phyloP scores from a whole-genome alignment of 2,113 vertebrate species.

The Amia ocellicauda region DNA sequence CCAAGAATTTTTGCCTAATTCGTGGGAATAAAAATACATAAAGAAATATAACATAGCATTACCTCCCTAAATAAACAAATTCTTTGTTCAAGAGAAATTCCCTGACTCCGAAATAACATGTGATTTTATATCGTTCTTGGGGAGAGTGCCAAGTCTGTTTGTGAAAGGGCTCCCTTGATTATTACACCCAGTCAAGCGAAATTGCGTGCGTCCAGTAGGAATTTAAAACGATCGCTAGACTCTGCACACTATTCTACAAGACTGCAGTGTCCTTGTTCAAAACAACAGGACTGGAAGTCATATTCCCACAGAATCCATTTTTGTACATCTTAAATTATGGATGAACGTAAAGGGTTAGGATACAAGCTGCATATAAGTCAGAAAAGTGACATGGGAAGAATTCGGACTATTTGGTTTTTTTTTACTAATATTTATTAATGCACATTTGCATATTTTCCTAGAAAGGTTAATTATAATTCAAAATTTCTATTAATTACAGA shows the following conservation, averaged over 20 bases:
- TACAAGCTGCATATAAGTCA: no score
- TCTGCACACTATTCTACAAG: not conserved
- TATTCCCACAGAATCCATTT: not conserved
- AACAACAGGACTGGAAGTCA: not conserved
- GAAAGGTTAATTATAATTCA: no score
- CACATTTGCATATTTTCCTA: no score
- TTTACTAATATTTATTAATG: no score
- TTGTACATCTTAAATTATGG: not conserved
- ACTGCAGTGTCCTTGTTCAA: not conserved
- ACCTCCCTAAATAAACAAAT: not conserved
- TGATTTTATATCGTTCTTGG: constrained; percentile 1
- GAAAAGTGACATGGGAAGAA: no score
- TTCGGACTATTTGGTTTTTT: no score
- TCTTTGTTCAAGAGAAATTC: constrained; percentile 5
- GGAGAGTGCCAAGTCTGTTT: not conserved
- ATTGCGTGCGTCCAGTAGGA: constrained; percentile 9
- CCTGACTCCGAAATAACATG: constrained; percentile 14
- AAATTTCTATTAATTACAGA: no score
- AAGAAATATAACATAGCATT: no score
- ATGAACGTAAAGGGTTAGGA: not conserved
- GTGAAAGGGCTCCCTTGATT: constrained; percentile 17
- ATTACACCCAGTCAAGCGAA: not conserved
- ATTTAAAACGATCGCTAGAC: not conserved
- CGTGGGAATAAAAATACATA: no score
- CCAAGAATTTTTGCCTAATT: no score